Evolutionary conservation across 2,113 vertebrate species (phyloP), one percentile per base, ranked within the genome.

Genomic region (Lycaon pictus): DNA sequence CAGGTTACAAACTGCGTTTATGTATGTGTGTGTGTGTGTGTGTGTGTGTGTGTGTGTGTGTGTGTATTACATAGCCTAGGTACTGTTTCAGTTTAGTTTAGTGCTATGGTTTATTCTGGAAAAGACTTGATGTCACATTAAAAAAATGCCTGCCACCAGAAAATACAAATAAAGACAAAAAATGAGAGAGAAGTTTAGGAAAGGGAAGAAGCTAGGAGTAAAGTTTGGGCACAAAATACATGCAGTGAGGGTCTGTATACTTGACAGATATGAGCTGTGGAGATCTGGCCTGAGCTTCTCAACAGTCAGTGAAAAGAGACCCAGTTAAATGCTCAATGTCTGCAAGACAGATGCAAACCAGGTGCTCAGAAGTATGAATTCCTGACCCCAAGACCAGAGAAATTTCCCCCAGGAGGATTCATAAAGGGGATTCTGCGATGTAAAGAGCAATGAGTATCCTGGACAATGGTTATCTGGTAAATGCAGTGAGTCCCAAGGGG

Each of bases 161-260:
- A 77, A 77, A 96, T 94, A 55, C 43, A 53, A 80, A 13, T 20
- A 19, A 96, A 90, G 69, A 48, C 71, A 72, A 95, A 95, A 96
- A 96, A 63, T 35, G 53, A 93, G 53, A 93, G 67, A 32, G 79
- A 37, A 80, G 9, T 25, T 79, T 87, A 67, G 56, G 32, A 48
- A 81, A 25, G 72, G 32, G 37, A 76, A 86, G 60, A 95, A 92
- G 35, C 55, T 29, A 58, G 19, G 29, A 81, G 11, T 48, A n/a
- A 84, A 35, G 8, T 81, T 43, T 60, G 25, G 80, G 20, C 29
- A 84, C 25, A 74, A 43, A 35, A 35, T 37, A 17, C 15, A 11
- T 19, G 23, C 43, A 29, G 13, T 17, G 55, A 37, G 29, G n/a
- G 19, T 92, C 65, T 84, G 20, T 37, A 17, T 7, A 3, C 65